phyloP scores from a whole-genome alignment of 2,797 vertebrate genomes.

The Kryptopterus vitreolus region DNA sequence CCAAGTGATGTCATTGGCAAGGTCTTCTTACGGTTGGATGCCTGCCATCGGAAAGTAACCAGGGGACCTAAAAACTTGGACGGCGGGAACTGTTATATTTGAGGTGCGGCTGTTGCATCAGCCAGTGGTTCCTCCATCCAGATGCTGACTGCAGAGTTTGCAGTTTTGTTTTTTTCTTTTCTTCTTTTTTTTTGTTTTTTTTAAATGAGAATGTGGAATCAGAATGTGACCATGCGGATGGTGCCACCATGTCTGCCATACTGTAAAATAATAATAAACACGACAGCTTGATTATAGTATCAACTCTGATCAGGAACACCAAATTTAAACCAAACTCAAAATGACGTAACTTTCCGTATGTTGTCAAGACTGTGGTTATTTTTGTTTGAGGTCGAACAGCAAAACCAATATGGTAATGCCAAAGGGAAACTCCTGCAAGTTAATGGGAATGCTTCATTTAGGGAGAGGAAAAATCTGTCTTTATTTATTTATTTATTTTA shows the following conservation, averaged over 20 bases:
- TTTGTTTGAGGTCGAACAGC: conserved; percentile 17
- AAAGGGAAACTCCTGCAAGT: conserved; percentile 12
- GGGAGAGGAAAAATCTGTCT: conserved; percentile 29
- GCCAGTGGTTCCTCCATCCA: conserved; percentile 63
- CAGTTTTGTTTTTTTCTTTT: too few species aligned
- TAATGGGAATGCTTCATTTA: conserved; percentile 11
- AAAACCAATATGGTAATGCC: conserved; percentile 14
- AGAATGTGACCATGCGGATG: conserved; percentile 53
- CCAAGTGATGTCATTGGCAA: conserved; percentile 71
- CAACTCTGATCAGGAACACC: conserved; percentile 3
- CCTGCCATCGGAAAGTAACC: conserved; percentile 60
- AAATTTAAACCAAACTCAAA: conserved; percentile 31
- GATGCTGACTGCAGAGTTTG: conserved; percentile 68
- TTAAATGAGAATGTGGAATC: conserved; percentile 54
- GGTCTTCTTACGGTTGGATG: conserved; percentile 66
- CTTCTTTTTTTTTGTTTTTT: too few species aligned
- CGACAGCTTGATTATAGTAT: conserved; percentile 7
- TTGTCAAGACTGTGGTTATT: conserved; percentile 30
- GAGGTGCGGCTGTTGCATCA: conserved; percentile 63
- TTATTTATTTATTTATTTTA: background rate
- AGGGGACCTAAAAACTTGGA: conserved; percentile 50
- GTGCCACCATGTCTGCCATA: conserved; percentile 61
- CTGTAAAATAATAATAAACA: conserved; percentile 51
- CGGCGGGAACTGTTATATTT: conserved; percentile 56
- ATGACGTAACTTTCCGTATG: conserved; percentile 23